Percentiles rank a stretch among this genome's conserved stretches.
These are phyloP conservation scores for Machaerirhynchus nigripectus DNA, from an alignment of 2,113 vertebrate genomes.

Conservation along the genomic window DNA sequence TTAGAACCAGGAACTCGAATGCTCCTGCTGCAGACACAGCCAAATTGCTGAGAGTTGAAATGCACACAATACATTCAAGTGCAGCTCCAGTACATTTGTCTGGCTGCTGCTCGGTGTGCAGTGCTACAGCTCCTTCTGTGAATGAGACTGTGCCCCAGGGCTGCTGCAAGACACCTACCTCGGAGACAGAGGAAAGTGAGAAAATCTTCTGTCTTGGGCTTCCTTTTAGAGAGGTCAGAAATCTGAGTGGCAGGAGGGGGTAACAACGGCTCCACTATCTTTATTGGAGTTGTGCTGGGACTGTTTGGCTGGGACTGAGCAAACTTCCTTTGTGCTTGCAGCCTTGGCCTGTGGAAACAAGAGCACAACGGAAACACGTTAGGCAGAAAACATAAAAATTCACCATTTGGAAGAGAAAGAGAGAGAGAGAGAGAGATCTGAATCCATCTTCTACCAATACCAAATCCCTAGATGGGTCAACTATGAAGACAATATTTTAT, in stretches of 20 bases:
- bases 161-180: conserved; percentile 75
- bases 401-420: background rate
- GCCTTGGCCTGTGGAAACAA: conserved; percentile 84
- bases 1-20: background rate
- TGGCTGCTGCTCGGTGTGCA: accelerated
- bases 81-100: background rate
- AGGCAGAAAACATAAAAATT: background rate
- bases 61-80: background rate
- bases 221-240: conserved; percentile 95
- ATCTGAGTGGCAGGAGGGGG: conserved; percentile 88
- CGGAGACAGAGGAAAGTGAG: conserved; percentile 99
- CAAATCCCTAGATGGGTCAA: background rate
- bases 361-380: background rate
- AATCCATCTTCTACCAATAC: background rate
- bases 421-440: background rate
- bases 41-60: background rate
- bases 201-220: conserved; percentile 99
- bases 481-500: background rate
- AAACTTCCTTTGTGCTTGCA: conserved; percentile 99
- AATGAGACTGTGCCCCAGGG: background rate
- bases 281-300: conserved; percentile 97
- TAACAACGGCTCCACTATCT: conserved; percentile 89
- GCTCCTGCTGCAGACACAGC: background rate
- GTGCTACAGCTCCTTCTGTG: background rate
- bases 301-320: conserved; percentile 99